phyloP scores from a whole-genome alignment of 2,888 invertebrate species.

The Atrina japonica region DNA sequence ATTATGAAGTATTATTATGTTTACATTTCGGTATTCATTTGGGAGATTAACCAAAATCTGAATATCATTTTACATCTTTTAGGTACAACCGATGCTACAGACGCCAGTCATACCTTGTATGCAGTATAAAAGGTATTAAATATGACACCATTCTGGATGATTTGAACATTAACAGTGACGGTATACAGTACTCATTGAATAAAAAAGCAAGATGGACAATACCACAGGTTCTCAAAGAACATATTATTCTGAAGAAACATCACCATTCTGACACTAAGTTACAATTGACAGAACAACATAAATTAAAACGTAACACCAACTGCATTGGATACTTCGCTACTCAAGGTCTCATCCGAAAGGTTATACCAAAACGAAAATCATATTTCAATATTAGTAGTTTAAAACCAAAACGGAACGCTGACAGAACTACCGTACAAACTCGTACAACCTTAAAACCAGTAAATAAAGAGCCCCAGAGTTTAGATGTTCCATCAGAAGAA shows the following conservation, averaged over 20 bases:
- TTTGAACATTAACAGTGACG: constrained; percentile 33
- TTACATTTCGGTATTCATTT: background rate
- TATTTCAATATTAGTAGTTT: constrained; percentile 50
- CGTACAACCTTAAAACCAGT: constrained; percentile 24
- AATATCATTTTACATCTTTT: background rate
- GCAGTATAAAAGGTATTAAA: constrained; percentile 6
- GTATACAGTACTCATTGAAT: constrained; percentile 65
- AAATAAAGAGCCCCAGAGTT: background rate
- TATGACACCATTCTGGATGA: constrained; percentile 21
- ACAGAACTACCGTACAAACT: no score
- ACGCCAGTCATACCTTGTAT: constrained; percentile 20
- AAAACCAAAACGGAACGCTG: background rate
- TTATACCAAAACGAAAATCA: constrained; percentile 25
- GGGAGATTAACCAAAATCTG: background rate
- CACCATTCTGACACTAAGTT: constrained; percentile 46
- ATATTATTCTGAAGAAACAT: constrained; percentile 45
- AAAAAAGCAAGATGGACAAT: constrained; percentile 68
- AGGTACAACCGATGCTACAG: constrained; percentile 27
- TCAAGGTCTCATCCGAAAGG: constrained; percentile 34
- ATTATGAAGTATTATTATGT: no score
- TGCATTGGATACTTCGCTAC: constrained; percentile 46
- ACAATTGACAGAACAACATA: constrained; percentile 55
- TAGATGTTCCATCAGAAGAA: background rate
- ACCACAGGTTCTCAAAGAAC: constrained; percentile 55
- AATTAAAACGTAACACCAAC: constrained; percentile 45